A percentile compares a stretch with the other conserved stretches of the same genome.
phyloP scores from a whole-genome alignment of 2,888 invertebrate genomes.

The Erebia ligea region DNA sequence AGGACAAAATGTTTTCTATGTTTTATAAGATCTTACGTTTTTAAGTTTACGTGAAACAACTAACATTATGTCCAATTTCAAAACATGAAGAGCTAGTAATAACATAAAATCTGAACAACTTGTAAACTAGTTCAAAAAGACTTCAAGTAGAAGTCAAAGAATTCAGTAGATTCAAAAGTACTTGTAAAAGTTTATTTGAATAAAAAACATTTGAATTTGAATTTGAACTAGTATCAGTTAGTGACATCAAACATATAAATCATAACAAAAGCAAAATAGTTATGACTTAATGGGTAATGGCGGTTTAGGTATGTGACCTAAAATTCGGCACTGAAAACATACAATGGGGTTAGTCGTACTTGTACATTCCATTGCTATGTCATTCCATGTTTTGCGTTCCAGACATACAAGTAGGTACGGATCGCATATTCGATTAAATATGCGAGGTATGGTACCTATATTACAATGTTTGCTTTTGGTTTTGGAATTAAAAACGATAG shows the following conservation, averaged over 20 bases:
- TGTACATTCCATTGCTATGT: slow-evolving; percentile 43
- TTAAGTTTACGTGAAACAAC: too few species aligned
- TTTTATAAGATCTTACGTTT: too few species aligned
- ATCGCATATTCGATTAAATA: slow-evolving; percentile 44
- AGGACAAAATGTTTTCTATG: too few species aligned
- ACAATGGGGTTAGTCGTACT: slow-evolving; percentile 22
- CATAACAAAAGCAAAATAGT: not conserved
- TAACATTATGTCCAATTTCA: too few species aligned
- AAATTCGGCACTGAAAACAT: slow-evolving; percentile 23
- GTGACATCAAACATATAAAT: not conserved
- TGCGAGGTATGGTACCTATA: not conserved
- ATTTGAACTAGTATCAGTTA: too few species aligned
- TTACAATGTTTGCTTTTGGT: not conserved
- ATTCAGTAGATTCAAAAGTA: too few species aligned
- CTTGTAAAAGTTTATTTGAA: too few species aligned
- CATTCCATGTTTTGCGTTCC: slow-evolving; percentile 55
- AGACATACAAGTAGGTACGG: slow-evolving; percentile 42
- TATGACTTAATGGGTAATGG: not conserved
- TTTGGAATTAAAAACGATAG: not conserved
- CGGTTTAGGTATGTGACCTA: slow-evolving; percentile 30
- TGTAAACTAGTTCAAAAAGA: too few species aligned
- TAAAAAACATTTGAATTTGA: too few species aligned
- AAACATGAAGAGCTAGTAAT: not conserved
- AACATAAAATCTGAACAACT: too few species aligned
- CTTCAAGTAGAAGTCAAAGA: too few species aligned